Evolutionary conservation across 2,797 vertebrate species (phyloP), one percentile per base, ranked within the genome.

Genomic region (Eidolon dupreanum): DNA sequence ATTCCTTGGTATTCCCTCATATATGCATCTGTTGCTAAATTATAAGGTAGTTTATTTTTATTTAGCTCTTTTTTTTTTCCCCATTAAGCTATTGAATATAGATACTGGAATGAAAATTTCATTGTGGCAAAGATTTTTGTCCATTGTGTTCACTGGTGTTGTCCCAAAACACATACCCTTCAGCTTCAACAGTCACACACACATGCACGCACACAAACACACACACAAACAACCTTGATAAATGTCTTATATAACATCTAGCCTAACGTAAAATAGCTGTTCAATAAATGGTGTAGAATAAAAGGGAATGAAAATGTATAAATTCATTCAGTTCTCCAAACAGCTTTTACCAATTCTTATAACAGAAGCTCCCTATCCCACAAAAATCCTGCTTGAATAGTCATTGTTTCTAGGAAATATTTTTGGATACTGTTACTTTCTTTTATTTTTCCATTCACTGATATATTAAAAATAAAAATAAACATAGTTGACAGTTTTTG

Each of bases 321-420:
- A 46, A 70, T 24, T 49, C 16, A 73, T 1, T 74, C 16, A 41
- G 5, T 59, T 88, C 24, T 83, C 43, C 41, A 19, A 87, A 51
- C 0, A 74, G 41, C 9, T 11, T 74, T 88, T 53, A 31, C 8
- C 43, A 5, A 26, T 61, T 95, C 6, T 33, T 36, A 65, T 11
- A 33, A 68, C n/a, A 28, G 1, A 49, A 70, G 5, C 1, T 31
- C 43, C 31, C n/a, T 91, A 12, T 22, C 33, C 26, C 2, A 55
- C 2, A 81, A 59, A 93, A 90, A 26, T 3, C 3, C 3, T 31
- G 61, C 46, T 83, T 73, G 28, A 90, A 90, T 57, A 49, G 63
- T 55, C 13, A 85, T 33, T n/a, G 38, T 57, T 82, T 90, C 33
- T 13, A 73, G 51, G 31, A 88, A 96, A 85, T 43, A 93, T 83